A percentile compares a stretch with the other conserved stretches of the same genome.
These are phyloP conservation scores for Vanessa tameamea DNA, from an alignment of 1,140 invertebrate species.

Conservation along the genomic window DNA sequence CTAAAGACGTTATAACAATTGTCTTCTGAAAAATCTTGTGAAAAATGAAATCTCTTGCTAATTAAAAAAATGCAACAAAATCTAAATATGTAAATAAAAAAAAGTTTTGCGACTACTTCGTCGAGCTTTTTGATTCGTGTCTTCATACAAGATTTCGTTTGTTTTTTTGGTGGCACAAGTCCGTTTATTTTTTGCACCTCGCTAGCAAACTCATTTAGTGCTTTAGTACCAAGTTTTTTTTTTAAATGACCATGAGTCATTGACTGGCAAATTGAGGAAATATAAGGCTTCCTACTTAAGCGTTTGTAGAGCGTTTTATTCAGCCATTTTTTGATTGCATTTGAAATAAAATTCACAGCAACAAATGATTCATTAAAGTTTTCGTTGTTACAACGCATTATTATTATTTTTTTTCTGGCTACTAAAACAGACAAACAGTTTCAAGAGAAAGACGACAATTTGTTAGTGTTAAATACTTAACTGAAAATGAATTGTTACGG, in stretches of 20 bases:
- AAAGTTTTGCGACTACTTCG: not conserved
- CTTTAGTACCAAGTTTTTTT: constrained; percentile 17
- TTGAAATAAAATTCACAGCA: not conserved
- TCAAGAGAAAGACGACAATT: too few relatives aligned
- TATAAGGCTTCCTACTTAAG: constrained; percentile 14
- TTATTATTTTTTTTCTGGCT: too few relatives aligned
- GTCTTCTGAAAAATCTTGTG: too few relatives aligned
- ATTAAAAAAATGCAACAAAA: not conserved
- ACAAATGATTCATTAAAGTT: too few relatives aligned
- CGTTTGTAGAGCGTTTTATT: not conserved
- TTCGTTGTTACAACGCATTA: too few relatives aligned
- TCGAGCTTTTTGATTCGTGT: not conserved
- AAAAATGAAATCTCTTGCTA: too few relatives aligned
- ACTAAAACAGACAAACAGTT: too few relatives aligned
- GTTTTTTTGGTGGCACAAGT: constrained; percentile 28
- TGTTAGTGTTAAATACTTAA: too few relatives aligned
- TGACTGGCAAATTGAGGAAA: constrained; percentile 31
- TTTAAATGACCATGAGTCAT: constrained; percentile 23
- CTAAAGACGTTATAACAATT: too few relatives aligned
- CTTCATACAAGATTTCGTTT: not conserved
- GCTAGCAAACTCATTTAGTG: not conserved
- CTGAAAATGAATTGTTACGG: too few relatives aligned
- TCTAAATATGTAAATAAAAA: not conserved
- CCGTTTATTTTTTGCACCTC: constrained; percentile 43
- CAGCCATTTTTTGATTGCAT: not conserved